Evolutionary conservation across 2,888 invertebrate genomes (phyloP).

Genomic region (Tanytarsus gracilentus): DNA sequence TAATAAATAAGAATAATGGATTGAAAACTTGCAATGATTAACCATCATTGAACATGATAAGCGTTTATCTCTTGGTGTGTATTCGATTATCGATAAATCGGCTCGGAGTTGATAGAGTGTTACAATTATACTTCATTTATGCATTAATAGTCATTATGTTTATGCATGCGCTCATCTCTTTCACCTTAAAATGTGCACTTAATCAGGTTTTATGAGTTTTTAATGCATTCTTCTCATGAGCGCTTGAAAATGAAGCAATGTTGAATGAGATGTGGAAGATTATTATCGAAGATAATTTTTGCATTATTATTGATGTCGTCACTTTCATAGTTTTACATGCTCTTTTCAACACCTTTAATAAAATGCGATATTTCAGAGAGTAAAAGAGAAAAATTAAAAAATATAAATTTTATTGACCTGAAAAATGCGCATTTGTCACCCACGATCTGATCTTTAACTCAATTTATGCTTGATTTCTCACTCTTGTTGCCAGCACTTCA

Average conservation of each 20-base stretch:
- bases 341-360: too few relatives aligned
- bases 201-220: constrained; percentile 28
- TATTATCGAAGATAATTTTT: constrained; percentile 14
- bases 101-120: constrained; percentile 19
- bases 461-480: too few relatives aligned
- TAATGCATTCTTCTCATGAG: constrained; percentile 1
- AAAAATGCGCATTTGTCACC: too few relatives aligned
- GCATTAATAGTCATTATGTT: too few relatives aligned
- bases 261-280: not conserved
- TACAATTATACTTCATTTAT: constrained; percentile 24
- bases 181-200: constrained; percentile 13
- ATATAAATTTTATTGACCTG: too few relatives aligned
- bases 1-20: constrained; percentile 7
- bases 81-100: not conserved
- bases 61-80: not conserved
- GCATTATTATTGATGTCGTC: constrained; percentile 4
- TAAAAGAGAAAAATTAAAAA: too few relatives aligned
- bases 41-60: constrained; percentile 26
- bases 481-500: too few relatives aligned
- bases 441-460: too few relatives aligned
- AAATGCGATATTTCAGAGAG: too few relatives aligned
- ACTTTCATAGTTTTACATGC: not conserved
- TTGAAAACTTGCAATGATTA: constrained; percentile 21
- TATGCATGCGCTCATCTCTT: too few relatives aligned
- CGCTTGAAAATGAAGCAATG: not conserved